Percentiles rank a stretch among this genome's conserved stretches.
Conservation (phyloP, 2,113 vertebrate genomes). For the Microcebus lehilahytsara region DNA sequence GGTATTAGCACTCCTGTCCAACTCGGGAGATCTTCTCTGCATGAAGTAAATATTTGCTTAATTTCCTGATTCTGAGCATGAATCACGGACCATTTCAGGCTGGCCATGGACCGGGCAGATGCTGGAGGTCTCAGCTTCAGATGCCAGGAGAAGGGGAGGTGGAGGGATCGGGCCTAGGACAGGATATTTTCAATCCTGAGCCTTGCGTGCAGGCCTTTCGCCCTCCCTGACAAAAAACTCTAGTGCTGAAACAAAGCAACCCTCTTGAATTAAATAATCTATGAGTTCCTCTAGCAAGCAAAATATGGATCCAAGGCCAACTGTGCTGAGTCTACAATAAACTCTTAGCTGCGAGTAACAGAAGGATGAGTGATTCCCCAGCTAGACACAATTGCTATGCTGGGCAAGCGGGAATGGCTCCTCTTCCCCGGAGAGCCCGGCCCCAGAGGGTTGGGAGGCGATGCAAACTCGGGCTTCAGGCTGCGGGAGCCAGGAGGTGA, state of each 20-base stretch:
- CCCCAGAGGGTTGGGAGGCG: not conserved
- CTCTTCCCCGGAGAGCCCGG: not conserved
- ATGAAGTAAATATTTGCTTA: constrained; percentile 19
- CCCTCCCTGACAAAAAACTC: not conserved
- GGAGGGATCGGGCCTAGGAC: not conserved
- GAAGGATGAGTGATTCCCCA: not conserved
- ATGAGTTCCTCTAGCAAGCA: not conserved
- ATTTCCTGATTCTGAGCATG: constrained; percentile 32
- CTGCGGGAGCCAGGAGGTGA: not conserved
- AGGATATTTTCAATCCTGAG: not conserved
- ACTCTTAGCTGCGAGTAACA: not conserved
- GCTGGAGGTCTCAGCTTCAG: not conserved
- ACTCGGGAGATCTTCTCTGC: not conserved
- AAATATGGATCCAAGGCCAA: not conserved
- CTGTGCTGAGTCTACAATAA: not conserved
- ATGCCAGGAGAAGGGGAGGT: not conserved
- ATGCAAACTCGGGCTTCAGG: not conserved
- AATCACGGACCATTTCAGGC: not conserved
- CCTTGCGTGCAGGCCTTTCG: not conserved
- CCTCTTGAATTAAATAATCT: not conserved
- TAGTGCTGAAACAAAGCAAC: not conserved
- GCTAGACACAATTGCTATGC: not conserved
- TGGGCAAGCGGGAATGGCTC: not conserved
- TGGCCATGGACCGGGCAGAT: not conserved
- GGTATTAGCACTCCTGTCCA: not conserved